Evolutionary conservation across 2,113 vertebrate genomes (phyloP).

Genomic region (Micronycteris hirsuta): DNA sequence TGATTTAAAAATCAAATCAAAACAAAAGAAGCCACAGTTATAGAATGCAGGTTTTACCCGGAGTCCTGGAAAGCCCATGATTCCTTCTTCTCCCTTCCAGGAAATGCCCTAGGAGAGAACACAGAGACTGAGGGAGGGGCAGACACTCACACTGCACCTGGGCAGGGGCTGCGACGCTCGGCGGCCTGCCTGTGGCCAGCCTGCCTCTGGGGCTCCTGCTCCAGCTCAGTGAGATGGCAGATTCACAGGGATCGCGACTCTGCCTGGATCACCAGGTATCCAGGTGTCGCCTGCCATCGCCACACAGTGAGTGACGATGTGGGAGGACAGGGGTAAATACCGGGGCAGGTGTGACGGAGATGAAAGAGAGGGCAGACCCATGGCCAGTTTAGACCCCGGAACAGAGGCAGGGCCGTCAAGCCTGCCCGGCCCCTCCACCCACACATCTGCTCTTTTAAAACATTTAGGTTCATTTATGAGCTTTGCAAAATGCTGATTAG

Average conservation of each 20-base stretch:
- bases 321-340: fast-evolving
- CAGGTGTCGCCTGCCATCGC: fast-evolving
- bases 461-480: neutral
- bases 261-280: fast-evolving
- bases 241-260: neutral
- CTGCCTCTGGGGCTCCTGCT: neutral
- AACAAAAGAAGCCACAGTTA: fast-evolving
- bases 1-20: neutral
- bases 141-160: fast-evolving
- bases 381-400: neutral
- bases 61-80: constrained; percentile 86
- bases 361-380: fast-evolving
- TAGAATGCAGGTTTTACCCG: constrained; percentile 80
- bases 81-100: constrained; percentile 89
- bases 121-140: neutral
- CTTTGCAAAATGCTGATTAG: neutral
- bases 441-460: fast-evolving
- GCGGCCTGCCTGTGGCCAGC: neutral
- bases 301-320: fast-evolving
- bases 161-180: neutral
- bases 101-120: constrained; percentile 51
- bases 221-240: fast-evolving
- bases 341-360: fast-evolving
- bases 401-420: fast-evolving
- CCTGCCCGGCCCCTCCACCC: fast-evolving